These are phyloP conservation scores for Hirtodrosophila duncani DNA, from an alignment of 2,888 invertebrate genomes.

Conservation along the genomic window DNA sequence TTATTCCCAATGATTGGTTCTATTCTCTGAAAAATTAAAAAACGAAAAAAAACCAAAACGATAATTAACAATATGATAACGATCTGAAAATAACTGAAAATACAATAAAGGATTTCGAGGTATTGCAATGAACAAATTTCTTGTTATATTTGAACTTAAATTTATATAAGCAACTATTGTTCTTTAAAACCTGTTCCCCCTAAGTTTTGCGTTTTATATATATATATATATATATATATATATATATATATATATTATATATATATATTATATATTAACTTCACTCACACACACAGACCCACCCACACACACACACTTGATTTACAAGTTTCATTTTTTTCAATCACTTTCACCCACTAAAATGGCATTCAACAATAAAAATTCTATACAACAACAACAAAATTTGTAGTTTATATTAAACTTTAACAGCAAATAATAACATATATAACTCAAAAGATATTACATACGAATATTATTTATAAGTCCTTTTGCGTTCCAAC, in stretches of 20 bases:
- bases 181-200: slow-evolving; percentile 46
- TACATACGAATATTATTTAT: slow-evolving; percentile 44
- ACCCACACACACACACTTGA: slow-evolving; percentile 21
- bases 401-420: slow-evolving; percentile 50
- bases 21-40: slow-evolving; percentile 29
- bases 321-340: no score
- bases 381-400: slow-evolving; percentile 21
- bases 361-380: slow-evolving; percentile 37
- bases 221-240: no score
- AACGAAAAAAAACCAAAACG: slow-evolving; percentile 40
- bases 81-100: slow-evolving; percentile 48
- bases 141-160: slow-evolving; percentile 69
- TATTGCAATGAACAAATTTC: slow-evolving; percentile 75
- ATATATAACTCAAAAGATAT: slow-evolving; percentile 36
- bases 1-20: slow-evolving; percentile 72
- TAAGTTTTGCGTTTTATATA: no score
- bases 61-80: slow-evolving; percentile 41
- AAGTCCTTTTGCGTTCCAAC: slow-evolving; percentile 41
- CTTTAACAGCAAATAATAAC: slow-evolving; percentile 39
- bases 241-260: no score
- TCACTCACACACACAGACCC: slow-evolving; percentile 23
- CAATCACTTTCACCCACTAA: slow-evolving; percentile 30
- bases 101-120: slow-evolving; percentile 78
- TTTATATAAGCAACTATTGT: slow-evolving; percentile 70
- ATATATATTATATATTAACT: no score